Evolutionary conservation across 2,113 vertebrate genomes (phyloP), one percentile per base, ranked within the genome.

Genomic region (Microcebus griseorufus): DNA sequence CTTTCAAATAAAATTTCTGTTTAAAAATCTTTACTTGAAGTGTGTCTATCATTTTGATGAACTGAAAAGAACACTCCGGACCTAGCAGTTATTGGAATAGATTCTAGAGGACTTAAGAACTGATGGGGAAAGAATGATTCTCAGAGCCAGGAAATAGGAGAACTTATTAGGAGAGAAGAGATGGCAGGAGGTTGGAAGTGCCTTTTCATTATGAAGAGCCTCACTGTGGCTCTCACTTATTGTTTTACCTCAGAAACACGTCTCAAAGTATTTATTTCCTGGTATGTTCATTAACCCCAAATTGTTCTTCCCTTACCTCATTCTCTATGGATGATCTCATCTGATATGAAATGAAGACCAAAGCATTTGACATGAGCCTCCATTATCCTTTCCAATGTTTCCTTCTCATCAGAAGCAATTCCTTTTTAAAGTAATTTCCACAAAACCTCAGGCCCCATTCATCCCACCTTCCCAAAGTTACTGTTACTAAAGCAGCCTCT

Each of bases 1-100:
- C 97, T 98, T 98, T 97, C 96, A 99, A 99, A 98, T 99, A 98
- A 99, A 98, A 97, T 93, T 97, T 96, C 93, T 94, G 89, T 98
- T 98, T 80, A 0, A 98, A 98, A 97, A 75, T 76, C 20, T 75
- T 65, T 39, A 32, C 80, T 39, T 53, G 79, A 78, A 58, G 69
- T 70, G 27, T 94, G n/a, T 82, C 27, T 90, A 0, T 93, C 73
- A 37, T 9, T 90, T 55, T 65, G 73, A 83, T 62, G n/a, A 75
- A 10, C 29, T 37, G 32, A 65, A 55, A 82, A 64, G 75, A 85
- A 80, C 3, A 37, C 10, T 27, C 42, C 81, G 64, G 90, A 75
- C 64, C 39, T 80, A 53, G 25, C 1, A 48, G 22, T 39, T 58
- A 86, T 0, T 89, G 37, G 67, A 75, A 64, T 12, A 82, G 64